Percentiles rank a stretch among this genome's conserved stretches.
Conservation (phyloP, 1,140 invertebrate genomes). For the Drosophila pandora region DNA sequence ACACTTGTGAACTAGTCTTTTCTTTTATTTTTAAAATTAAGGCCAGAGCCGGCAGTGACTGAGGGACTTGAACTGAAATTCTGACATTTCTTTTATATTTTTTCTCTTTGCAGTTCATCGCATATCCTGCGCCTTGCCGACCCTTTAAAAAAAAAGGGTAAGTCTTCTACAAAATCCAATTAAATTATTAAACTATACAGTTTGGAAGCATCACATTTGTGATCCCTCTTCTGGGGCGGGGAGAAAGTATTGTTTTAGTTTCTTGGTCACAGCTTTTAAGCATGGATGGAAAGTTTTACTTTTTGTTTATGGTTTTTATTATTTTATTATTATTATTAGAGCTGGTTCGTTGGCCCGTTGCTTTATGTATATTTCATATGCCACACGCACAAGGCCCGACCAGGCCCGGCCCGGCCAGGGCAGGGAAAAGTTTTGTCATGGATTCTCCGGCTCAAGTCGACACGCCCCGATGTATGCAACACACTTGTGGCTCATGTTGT, state of each 20-base stretch:
- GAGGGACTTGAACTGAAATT: slow-evolving; percentile 7
- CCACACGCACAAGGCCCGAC: slow-evolving; percentile 1
- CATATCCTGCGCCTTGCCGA: neutral
- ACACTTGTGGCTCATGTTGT: slow-evolving; percentile 82
- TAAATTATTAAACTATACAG: neutral
- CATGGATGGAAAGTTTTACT: slow-evolving; percentile 30
- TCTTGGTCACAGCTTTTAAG: slow-evolving; percentile 27
- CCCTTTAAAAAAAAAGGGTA: slow-evolving; percentile 1
- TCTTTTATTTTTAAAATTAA: slow-evolving; percentile 56
- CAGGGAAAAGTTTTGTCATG: slow-evolving; percentile 54
- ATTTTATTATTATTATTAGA: slow-evolving; percentile 46
- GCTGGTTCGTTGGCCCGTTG: slow-evolving; percentile 35
- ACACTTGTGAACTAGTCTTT: neutral
- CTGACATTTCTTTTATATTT: neutral
- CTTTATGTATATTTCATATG: slow-evolving; percentile 51
- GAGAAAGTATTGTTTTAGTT: slow-evolving; percentile 6
- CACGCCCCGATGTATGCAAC: slow-evolving; percentile 67
- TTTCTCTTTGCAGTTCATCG: slow-evolving; percentile 8
- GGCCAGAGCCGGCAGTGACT: slow-evolving; percentile 34
- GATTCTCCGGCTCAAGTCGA: slow-evolving; percentile 57
- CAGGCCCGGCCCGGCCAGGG: neutral
- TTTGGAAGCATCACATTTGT: neutral
- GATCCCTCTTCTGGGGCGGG: neutral
- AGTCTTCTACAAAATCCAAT: slow-evolving; percentile 5
- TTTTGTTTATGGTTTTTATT: slow-evolving; percentile 39